These are phyloP conservation scores for Psephotus haematonotus DNA, from an alignment of 2,113 vertebrate species.

Conservation along the genomic window DNA sequence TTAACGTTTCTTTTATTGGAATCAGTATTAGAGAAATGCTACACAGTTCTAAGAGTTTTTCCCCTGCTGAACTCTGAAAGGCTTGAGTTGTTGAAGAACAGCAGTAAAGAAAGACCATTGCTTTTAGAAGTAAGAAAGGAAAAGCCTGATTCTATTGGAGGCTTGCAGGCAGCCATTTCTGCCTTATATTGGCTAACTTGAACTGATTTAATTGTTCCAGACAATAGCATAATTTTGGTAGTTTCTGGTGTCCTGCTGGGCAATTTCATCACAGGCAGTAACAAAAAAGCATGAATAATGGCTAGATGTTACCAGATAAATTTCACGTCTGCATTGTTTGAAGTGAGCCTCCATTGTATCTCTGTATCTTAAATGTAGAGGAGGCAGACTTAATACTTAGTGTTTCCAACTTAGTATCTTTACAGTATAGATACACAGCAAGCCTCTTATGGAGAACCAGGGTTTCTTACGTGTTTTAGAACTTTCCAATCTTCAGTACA, in stretches of 20 bases:
- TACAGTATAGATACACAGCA: not conserved
- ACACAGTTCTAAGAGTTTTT: not conserved
- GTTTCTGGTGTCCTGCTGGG: constrained; percentile 46
- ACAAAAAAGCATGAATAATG: constrained; percentile 20
- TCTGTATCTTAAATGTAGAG: not conserved
- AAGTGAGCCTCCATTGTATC: not conserved
- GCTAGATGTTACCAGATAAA: constrained; percentile 20
- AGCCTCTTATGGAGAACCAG: not conserved
- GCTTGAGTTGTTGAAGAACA: not conserved
- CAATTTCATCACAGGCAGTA: constrained; percentile 29
- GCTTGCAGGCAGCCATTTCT: not conserved
- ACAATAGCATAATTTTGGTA: constrained; percentile 32
- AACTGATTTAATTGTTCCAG: constrained; percentile 46
- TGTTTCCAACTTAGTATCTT: not conserved
- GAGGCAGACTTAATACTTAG: not conserved
- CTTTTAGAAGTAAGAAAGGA: not conserved
- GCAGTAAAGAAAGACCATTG: not conserved
- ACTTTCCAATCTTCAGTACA: not conserved
- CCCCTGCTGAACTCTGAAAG: not conserved
- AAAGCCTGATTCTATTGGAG: not conserved
- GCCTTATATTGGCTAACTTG: not conserved
- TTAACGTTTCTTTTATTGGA: constrained; percentile 1
- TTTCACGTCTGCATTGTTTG: not conserved
- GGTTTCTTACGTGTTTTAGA: not conserved
- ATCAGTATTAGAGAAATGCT: not conserved